phyloP scores from a whole-genome alignment of 2,113 vertebrate genomes.

The Ailuropoda melanoleuca region DNA sequence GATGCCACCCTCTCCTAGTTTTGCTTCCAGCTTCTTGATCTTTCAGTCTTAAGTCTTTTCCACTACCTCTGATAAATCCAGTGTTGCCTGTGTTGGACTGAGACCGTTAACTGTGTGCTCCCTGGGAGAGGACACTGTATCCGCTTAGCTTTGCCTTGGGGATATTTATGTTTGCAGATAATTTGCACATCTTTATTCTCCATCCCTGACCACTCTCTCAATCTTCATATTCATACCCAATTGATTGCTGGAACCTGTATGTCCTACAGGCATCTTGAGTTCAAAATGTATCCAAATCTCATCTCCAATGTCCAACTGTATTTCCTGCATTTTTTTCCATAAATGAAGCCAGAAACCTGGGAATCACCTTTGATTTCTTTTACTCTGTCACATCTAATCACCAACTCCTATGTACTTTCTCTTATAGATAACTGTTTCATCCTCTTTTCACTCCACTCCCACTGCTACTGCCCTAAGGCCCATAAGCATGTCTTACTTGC shows the following conservation, averaged over 20 bases:
- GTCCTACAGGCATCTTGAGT: neutral
- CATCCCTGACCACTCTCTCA: neutral
- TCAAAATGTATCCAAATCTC: neutral
- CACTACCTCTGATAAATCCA: neutral
- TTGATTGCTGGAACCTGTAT: neutral
- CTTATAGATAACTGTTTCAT: neutral
- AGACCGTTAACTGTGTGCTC: neutral
- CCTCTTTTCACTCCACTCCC: neutral
- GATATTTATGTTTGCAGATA: neutral
- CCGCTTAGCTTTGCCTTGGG: neutral
- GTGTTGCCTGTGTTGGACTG: neutral
- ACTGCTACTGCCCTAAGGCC: neutral
- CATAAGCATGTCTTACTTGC: neutral
- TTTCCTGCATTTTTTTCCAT: neutral
- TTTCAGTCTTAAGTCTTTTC: neutral
- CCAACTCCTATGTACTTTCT: neutral
- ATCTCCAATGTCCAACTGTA: neutral
- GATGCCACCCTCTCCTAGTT: neutral
- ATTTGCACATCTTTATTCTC: neutral
- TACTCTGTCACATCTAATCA: neutral
- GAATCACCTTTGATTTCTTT: neutral
- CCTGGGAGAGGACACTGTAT: neutral
- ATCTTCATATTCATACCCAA: neutral
- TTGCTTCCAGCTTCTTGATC: neutral
- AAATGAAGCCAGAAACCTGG: neutral